Base-by-base conservation (phyloP, 2,797 vertebrate species). In the Pseudomugil tenellus region DNA sequence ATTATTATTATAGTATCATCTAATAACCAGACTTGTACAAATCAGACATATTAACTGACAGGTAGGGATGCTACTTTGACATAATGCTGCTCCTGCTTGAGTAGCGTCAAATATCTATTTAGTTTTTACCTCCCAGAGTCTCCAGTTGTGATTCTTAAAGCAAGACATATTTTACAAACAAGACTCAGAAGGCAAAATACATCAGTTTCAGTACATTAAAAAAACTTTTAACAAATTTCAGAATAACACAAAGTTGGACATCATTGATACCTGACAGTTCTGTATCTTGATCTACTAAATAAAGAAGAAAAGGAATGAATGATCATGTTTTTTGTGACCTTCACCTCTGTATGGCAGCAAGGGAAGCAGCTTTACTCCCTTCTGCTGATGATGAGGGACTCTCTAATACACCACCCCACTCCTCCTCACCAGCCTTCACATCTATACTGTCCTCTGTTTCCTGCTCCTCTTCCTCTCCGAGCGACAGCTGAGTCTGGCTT, bases 401-500 rank as follows among this genome's bases (percentile, higher is more conserved):
- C 2, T 83, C 80, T 1, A 74, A 62, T 59, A 49, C 73, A 4
- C 75, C 68, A 32, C 74, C 73, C 80, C 90, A 87, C 51, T 76
- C 74, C 52, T 72, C 84, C 69, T 81, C 72, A 12, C 74, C 85
- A 17, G 59, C 74, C 34, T 41, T 41, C 39, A 61, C 67, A 26
- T 78, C 76, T 63, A 14, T 63, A 54, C 4, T 81, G 57, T 58
- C 61, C 74, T 61, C 74, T 53, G 9, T 70, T 72, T 60, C 67
- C 8, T 52, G 68, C 57, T 69, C 76, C 56, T 77, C 81, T 4
- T 81, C 79, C 71, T 91, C 91, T 46, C 63, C 84, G 2, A 87
- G 72, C 1, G 76, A 85, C 23, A 87, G 85, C 53, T 81, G 84
- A 17, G 75, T 81, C 41, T 74, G 86, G 54, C 91, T 89, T 6